These are phyloP conservation scores for Trididemnum clinides DNA, from an alignment of 23 tunicate genomes.

Conservation along the genomic window DNA sequence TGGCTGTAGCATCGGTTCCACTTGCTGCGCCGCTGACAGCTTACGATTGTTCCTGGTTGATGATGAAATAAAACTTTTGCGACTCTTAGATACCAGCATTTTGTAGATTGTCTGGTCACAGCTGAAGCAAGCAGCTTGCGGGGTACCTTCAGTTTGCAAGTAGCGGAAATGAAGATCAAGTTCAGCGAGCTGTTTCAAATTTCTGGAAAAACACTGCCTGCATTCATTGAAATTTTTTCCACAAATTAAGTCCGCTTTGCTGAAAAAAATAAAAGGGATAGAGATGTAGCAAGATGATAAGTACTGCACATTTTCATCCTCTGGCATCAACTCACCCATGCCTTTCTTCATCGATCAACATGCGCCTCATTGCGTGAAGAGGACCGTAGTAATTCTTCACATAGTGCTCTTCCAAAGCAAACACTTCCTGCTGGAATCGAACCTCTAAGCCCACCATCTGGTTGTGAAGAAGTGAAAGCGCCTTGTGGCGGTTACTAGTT, in stretches of 20 bases:
- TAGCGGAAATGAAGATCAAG: neutral
- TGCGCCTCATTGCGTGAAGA: constrained; percentile 34
- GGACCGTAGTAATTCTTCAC: constrained; percentile 45
- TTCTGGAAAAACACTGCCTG: neutral
- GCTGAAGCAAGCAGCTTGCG: neutral
- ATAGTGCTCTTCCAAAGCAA: constrained; percentile 50
- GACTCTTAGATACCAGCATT: no score
- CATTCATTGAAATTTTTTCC: neutral
- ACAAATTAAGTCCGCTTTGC: neutral
- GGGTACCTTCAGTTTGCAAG: neutral
- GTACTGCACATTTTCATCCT: neutral
- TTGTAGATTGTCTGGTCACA: neutral
- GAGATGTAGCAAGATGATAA: no score
- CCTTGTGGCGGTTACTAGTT: constrained; percentile 35
- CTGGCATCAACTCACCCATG: neutral
- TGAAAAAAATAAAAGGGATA: neutral
- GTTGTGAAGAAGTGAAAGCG: constrained; percentile 71
- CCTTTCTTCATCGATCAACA: constrained; percentile 13
- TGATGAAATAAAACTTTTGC: no score
- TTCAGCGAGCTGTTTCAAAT: neutral
- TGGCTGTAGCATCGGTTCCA: no score
- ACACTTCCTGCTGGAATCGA: constrained; percentile 75
- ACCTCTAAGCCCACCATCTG: constrained; percentile 59
- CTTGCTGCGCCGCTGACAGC: no score
- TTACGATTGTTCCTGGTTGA: no score